A percentile compares a stretch with the other conserved stretches of the same genome.
Conservation (phyloP, 2,888 invertebrate species). For the Epistrophella euchroma region DNA sequence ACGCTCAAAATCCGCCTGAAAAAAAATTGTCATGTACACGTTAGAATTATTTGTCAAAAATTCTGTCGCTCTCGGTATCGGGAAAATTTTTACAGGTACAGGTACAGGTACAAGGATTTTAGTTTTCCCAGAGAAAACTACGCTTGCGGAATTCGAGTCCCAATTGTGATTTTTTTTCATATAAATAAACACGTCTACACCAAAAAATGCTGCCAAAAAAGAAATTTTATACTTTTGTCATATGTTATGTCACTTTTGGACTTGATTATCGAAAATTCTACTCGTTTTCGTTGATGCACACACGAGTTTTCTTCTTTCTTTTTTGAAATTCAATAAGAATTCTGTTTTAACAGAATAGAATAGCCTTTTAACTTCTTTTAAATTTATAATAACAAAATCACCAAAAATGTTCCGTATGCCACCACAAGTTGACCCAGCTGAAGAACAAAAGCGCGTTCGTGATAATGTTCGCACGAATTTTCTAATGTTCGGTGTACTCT, state of each 20-base stretch:
- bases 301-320: conserved; percentile 5
- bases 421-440: conserved; percentile 82
- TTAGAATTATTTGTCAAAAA: no score
- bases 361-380: not conserved
- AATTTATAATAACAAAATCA: not conserved
- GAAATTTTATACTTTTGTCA: not conserved
- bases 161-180: no score
- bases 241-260: not conserved
- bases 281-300: not conserved
- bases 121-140: no score
- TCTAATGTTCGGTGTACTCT: conserved; percentile 80
- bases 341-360: not conserved
- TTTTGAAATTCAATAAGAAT: not conserved
- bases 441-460: conserved; percentile 81
- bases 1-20: no score
- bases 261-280: not conserved
- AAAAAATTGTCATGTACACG: no score
- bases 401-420: conserved; percentile 82
- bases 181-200: not conserved
- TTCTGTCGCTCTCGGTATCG: no score
- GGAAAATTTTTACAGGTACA: no score
- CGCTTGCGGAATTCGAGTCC: no score
- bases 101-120: no score
- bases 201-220: not conserved
- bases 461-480: conserved; percentile 82